These are phyloP conservation scores for Mythimna pallens DNA, from an alignment of 2,888 invertebrate species.

Conservation along the genomic window DNA sequence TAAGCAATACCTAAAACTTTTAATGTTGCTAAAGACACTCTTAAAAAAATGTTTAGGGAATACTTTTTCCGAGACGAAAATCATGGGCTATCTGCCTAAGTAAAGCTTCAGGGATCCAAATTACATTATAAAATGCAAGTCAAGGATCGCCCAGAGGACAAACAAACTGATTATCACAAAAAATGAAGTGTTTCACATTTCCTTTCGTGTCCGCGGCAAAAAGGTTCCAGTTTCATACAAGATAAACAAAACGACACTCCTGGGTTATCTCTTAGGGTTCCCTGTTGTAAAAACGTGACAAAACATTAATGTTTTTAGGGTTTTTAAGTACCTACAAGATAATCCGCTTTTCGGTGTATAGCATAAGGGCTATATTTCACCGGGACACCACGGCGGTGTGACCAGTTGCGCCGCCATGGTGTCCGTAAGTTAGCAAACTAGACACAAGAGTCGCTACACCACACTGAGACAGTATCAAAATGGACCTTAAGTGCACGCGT, in stretches of 20 bases:
- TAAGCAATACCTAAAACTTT: too few species aligned
- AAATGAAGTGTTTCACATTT: slow-evolving; percentile 37
- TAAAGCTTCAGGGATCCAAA: slow-evolving; percentile 8
- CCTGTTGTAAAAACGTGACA: slow-evolving; percentile 30
- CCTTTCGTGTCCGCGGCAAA: slow-evolving; percentile 33
- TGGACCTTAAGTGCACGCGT: too few species aligned
- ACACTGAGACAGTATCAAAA: too few species aligned
- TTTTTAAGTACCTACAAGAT: slow-evolving; percentile 18
- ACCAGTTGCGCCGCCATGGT: too few species aligned
- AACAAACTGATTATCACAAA: slow-evolving; percentile 1
- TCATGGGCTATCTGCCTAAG: not conserved
- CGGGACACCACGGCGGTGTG: too few species aligned
- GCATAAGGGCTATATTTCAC: not conserved
- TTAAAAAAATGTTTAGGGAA: not conserved
- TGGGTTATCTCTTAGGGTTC: slow-evolving; percentile 39
- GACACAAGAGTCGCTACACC: too few species aligned
- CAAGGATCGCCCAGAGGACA: not conserved
- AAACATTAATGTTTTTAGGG: slow-evolving; percentile 43
- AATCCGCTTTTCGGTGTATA: slow-evolving; percentile 15
- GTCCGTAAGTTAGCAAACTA: too few species aligned
- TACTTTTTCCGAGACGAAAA: not conserved
- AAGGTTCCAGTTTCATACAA: slow-evolving; percentile 36
- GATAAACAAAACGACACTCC: slow-evolving; percentile 51
- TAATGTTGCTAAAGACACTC: too few species aligned
- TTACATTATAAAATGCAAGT: slow-evolving; percentile 27